Percentiles rank a stretch among this genome's conserved stretches.
These are phyloP conservation scores for Octodonta nipae DNA, from an alignment of 2,888 invertebrate species.

Conservation along the genomic window DNA sequence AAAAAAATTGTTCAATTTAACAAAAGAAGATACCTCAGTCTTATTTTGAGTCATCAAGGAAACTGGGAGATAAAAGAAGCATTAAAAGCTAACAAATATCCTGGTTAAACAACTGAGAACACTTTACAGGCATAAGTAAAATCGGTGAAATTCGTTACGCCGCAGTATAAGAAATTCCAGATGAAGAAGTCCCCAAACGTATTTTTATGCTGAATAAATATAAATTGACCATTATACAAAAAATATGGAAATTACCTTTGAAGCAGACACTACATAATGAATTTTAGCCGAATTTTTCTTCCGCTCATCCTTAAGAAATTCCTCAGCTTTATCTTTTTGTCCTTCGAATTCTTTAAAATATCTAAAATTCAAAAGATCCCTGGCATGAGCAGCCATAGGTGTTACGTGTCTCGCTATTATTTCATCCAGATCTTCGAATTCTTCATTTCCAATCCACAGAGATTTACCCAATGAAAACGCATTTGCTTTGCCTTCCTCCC, in stretches of 20 bases:
- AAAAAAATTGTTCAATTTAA: no score
- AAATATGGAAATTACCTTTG: slow-evolving; percentile 49
- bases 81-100: no score
- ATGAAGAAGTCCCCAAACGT: no score
- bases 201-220: no score
- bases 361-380: slow-evolving; percentile 83
- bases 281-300: slow-evolving; percentile 76
- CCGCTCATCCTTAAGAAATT: slow-evolving; percentile 76
- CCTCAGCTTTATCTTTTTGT: slow-evolving; percentile 76
- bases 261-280: slow-evolving; percentile 74
- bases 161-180: no score
- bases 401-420: slow-evolving; percentile 92
- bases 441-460: slow-evolving; percentile 78
- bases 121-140: no score
- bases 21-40: no score
- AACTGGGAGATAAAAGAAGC: no score
- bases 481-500: slow-evolving; percentile 92
- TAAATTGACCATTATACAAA: no score
- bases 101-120: no score
- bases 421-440: slow-evolving; percentile 98
- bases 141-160: no score
- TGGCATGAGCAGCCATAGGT: slow-evolving; percentile 88
- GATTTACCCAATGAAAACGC: slow-evolving; percentile 83
- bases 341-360: slow-evolving; percentile 74
- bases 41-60: no score